Percentiles rank a stretch among this genome's conserved stretches.
Conservation (phyloP, 2,113 vertebrate species). For the Nymphicus hollandicus region DNA sequence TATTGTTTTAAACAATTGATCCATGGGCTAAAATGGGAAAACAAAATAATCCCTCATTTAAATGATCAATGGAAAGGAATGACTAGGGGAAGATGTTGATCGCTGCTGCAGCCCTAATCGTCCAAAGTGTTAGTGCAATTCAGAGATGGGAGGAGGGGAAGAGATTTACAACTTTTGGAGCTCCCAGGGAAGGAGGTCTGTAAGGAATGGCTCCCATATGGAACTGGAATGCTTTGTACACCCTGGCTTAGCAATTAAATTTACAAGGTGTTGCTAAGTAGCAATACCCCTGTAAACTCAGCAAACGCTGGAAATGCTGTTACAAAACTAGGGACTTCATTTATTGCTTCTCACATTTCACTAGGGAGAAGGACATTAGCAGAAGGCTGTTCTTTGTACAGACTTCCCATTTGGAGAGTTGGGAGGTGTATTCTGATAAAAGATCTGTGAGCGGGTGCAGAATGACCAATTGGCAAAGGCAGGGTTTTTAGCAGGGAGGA, state of each 20-base stretch:
- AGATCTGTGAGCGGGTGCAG: neutral
- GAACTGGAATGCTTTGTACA: conserved; percentile 62
- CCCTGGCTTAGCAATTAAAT: conserved; percentile 52
- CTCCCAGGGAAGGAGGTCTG: conserved; percentile 36
- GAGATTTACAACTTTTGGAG: conserved; percentile 49
- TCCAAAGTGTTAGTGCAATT: conserved; percentile 54
- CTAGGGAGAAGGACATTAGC: conserved; percentile 39
- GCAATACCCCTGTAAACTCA: conserved; percentile 40
- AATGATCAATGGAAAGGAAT: conserved; percentile 64
- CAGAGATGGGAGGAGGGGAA: neutral
- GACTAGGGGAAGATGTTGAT: conserved; percentile 11
- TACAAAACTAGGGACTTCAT: conserved; percentile 41
- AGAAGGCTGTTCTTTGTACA: conserved; percentile 50
- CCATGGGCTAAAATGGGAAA: conserved; percentile 45
- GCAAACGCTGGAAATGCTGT: conserved; percentile 49
- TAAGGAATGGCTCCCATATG: conserved; percentile 63
- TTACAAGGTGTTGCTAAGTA: conserved; percentile 63
- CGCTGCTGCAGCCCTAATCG: conserved; percentile 35
- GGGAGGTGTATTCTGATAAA: neutral
- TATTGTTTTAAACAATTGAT: conserved; percentile 65
- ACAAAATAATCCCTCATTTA: conserved; percentile 68
- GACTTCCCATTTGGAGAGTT: conserved; percentile 22
- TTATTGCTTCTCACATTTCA: conserved; percentile 66
- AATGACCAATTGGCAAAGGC: neutral
- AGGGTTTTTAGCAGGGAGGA: neutral